Evolutionary conservation across 2,888 invertebrate genomes (phyloP), one percentile per base, ranked within the genome.

Genomic region (Mythimna pallens): DNA sequence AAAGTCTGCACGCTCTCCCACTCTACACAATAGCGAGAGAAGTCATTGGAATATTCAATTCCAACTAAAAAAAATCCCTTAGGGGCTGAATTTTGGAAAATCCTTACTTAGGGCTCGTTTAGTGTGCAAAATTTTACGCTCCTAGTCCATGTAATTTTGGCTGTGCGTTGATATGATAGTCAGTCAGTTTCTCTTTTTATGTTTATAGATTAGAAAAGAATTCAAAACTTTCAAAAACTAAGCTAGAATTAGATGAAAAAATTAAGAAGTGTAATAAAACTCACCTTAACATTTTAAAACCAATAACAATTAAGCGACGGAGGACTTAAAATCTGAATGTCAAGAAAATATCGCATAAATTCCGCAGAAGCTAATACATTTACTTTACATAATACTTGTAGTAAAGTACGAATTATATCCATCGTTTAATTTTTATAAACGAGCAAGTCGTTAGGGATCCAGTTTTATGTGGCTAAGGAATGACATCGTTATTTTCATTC

Each of bases 401-500:
- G 74, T 74, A 70, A 68, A 68, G 67, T 22, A 69, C 36, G 70
- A 81, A 77, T 84, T 77, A 78, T 66, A 75, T 82, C 73, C 76
- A 65, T 67, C 68, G 69, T 79, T 69, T 79, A 66, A 78, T 82
- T 82, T 82, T 69, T 79, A 76, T 76, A 70, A 79, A 76, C 62
- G 65, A 79, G 73, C 64, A 30, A 70, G 79, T 85, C 83, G 83
- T 73, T 76, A 76, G 71, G 72, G 70, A 69, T 77, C 72, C 72
- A 66, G 69, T 70, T 83, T 80, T 67, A 75, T 73, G 63, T 61
- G 65, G 81, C 55, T 72, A 72, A 78, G 71, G 62, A 76, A 83
- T 72, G 73, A 73, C 67, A 71, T 69, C 73, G 73, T 75, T 73
- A 83, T 80, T 78, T 81, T 80, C 65, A 83, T 84, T 76, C 72